phyloP scores from a whole-genome alignment of 1,140 invertebrate species.

The Leucophenga varia region DNA sequence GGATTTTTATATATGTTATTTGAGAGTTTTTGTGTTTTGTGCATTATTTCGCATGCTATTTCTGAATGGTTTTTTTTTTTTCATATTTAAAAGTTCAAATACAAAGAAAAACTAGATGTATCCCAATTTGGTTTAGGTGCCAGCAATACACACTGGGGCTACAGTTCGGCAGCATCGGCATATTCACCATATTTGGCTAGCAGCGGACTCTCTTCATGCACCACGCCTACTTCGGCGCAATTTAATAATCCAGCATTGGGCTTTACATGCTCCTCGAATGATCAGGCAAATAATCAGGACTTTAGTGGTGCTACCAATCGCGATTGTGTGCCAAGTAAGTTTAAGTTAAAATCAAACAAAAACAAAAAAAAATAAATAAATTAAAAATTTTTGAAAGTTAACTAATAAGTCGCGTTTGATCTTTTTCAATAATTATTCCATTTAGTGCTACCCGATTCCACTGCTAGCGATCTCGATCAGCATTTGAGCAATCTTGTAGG shows the following conservation, averaged over 20 bases:
- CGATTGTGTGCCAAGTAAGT: slow-evolving; percentile 56
- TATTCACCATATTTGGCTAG: slow-evolving; percentile 77
- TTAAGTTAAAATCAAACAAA: too few relatives aligned
- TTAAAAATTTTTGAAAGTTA: too few relatives aligned
- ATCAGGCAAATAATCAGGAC: slow-evolving; percentile 69
- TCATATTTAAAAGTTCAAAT: slow-evolving; percentile 14
- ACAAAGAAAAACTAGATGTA: slow-evolving; percentile 63
- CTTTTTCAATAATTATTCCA: too few relatives aligned
- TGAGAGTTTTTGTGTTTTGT: too few relatives aligned
- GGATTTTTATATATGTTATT: too few relatives aligned
- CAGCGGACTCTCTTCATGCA: slow-evolving; percentile 65
- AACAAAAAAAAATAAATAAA: too few relatives aligned
- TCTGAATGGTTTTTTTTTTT: slow-evolving; percentile 9
- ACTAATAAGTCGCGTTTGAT: too few relatives aligned
- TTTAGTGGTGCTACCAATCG: slow-evolving; percentile 61
- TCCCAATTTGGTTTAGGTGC: slow-evolving; percentile 76
- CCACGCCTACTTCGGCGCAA: slow-evolving; percentile 65
- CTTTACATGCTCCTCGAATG: slow-evolving; percentile 67
- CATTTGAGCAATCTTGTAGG: slow-evolving; percentile 71
- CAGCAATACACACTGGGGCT: slow-evolving; percentile 80
- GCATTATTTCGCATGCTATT: too few relatives aligned
- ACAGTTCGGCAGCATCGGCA: slow-evolving; percentile 76
- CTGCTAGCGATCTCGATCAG: slow-evolving; percentile 74
- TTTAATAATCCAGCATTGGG: slow-evolving; percentile 69
- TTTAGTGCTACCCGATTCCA: slow-evolving; percentile 72